Base-by-base conservation (phyloP, 2,888 invertebrate genomes). In the Cryptops parisi region DNA sequence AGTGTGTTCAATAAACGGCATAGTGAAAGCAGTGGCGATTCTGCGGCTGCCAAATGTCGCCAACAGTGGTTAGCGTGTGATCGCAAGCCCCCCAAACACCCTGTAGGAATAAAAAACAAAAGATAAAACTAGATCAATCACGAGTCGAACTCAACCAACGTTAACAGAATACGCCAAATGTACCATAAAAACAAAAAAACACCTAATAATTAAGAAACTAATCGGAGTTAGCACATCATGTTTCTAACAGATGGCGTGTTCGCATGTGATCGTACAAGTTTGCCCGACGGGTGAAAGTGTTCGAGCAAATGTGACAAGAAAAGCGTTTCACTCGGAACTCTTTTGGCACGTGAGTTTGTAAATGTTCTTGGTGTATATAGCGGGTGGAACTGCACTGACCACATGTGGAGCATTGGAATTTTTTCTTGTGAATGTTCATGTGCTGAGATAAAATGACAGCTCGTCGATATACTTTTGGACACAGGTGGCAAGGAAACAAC, bases 391-490 rank as follows among this genome's bases (percentile, higher is more conserved):
- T 26, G 23, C 39, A 49, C 38, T 22, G 22, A 3, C 23, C 39
- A 24, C 49, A 49, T 4, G 27, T 6, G 4, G 21, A 22, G n/a
- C 49, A 49, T 25, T 49, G 22, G 40, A 39, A 49, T 17, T 40
- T 38, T 39, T 39, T 49, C 22, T 26, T 12, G 19, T 49, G 49
- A 49, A 49, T 49, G 23, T 49, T 49, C 38, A 38, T 38, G 27
- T 49, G 49, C n/a, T 38, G 40, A 15, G 17, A 39, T 15, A 49
- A 40, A 22, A 23, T 9, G 5, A 27, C 38, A 3, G 39, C 22
- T 15, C 23, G 22, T 2, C 39, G 38, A 38, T 39, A 49, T 4
- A 23, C 24, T 23, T 49, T 38, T 12, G 23, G 25, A 25, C 49
- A 49, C 33, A 19, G 23, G 5, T 33, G 49, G 22, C 49, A 49